Conservation (phyloP, 2,113 vertebrate species). For the Neopipo cinnamomea region DNA sequence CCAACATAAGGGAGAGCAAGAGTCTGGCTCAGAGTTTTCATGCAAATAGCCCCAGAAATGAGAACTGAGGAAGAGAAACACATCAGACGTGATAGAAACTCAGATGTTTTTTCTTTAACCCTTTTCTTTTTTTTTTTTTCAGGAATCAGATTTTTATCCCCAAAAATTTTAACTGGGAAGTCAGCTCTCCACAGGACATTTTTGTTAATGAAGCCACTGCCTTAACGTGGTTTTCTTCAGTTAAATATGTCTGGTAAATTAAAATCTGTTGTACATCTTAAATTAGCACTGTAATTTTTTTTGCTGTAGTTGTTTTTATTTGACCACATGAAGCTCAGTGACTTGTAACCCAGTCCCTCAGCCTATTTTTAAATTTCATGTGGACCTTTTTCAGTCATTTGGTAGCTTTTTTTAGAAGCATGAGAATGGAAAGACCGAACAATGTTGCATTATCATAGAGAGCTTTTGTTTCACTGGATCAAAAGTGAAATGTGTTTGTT, state of each 20-base stretch:
- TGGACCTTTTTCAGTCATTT: conserved; percentile 23
- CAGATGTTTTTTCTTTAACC: neutral
- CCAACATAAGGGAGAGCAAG: neutral
- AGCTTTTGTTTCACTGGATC: conserved; percentile 52
- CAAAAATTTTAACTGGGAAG: neutral
- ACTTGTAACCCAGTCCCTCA: conserved; percentile 61
- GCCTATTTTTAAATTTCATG: conserved; percentile 76
- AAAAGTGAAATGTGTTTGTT: conserved; percentile 46
- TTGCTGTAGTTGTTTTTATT: conserved; percentile 55
- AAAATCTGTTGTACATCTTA: conserved; percentile 62
- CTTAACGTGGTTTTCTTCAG: conserved; percentile 37
- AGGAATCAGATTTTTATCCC: neutral
- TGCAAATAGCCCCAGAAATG: neutral
- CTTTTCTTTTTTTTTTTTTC: neutral
- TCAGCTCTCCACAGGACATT: conserved; percentile 33
- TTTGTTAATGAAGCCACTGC: conserved; percentile 53
- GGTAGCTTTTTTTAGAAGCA: conserved; percentile 45
- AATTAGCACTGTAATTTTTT: conserved; percentile 53
- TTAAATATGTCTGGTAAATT: conserved; percentile 69
- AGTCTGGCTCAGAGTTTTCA: neutral
- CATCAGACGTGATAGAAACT: neutral
- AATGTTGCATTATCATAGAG: conserved; percentile 51
- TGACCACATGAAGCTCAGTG: conserved; percentile 60
- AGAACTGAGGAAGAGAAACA: neutral
- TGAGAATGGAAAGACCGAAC: conserved; percentile 70